phyloP scores from a whole-genome alignment of 2,113 vertebrate species.

The Anas platyrhynchos region DNA sequence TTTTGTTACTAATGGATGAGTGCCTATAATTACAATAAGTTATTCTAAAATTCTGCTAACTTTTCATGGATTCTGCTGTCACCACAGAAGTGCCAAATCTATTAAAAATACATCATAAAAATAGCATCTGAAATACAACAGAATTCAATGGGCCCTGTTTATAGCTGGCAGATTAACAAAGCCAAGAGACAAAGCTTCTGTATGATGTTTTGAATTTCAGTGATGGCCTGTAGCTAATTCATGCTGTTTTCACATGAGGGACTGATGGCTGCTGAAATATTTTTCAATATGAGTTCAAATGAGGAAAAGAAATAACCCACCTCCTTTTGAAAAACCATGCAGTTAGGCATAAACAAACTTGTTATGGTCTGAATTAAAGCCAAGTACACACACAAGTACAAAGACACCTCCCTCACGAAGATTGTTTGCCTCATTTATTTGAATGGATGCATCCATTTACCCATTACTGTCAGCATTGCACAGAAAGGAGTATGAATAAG shows the following conservation, averaged over 20 bases:
- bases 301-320: slow-evolving; percentile 54
- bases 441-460: slow-evolving; percentile 24
- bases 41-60: slow-evolving; percentile 6
- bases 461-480: not conserved
- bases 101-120: slow-evolving; percentile 43
- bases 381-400: not conserved
- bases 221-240: slow-evolving; percentile 59
- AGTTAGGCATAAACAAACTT: slow-evolving; percentile 56
- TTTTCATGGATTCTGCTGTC: not conserved
- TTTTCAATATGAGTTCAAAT: slow-evolving; percentile 55
- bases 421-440: slow-evolving; percentile 14
- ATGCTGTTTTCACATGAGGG: slow-evolving; percentile 56
- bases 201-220: slow-evolving; percentile 53
- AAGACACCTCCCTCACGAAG: slow-evolving; percentile 17
- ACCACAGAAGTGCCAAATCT: slow-evolving; percentile 2
- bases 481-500: not conserved
- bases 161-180: slow-evolving; percentile 62
- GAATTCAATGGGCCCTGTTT: slow-evolving; percentile 41
- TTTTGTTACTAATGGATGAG: slow-evolving; percentile 32
- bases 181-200: slow-evolving; percentile 45
- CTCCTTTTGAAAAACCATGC: slow-evolving; percentile 29
- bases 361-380: slow-evolving; percentile 25
- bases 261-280: slow-evolving; percentile 49
- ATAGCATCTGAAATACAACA: slow-evolving; percentile 19
- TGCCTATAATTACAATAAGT: slow-evolving; percentile 16